These are phyloP conservation scores for Anthonomus grandis DNA, from an alignment of 1,140 invertebrate species.

Conservation along the genomic window DNA sequence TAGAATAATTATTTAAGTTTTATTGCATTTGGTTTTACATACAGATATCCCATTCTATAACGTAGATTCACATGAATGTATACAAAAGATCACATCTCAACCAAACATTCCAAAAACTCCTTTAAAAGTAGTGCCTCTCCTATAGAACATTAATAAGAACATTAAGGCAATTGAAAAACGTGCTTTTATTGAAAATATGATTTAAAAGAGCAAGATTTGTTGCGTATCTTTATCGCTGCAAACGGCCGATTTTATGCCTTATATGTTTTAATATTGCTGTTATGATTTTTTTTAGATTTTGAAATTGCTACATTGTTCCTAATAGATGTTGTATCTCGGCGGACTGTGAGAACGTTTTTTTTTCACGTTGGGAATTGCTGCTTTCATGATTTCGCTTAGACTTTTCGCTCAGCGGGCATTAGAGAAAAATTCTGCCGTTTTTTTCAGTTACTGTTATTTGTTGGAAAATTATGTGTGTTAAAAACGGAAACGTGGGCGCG, in stretches of 20 bases:
- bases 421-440: background rate
- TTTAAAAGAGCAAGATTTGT: conserved; percentile 9
- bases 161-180: conserved; percentile 15
- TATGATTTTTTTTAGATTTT: background rate
- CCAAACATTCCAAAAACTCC: conserved; percentile 6
- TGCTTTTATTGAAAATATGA: conserved; percentile 21
- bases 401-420: background rate
- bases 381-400: background rate
- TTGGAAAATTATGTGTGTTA: too few relatives aligned
- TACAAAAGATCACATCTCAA: background rate
- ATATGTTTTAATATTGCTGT: conserved; percentile 8
- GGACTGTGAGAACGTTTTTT: background rate
- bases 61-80: too few relatives aligned
- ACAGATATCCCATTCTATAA: too few relatives aligned
- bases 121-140: background rate
- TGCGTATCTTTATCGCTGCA: conserved; percentile 8
- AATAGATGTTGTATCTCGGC: conserved; percentile 1
- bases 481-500: too few relatives aligned
- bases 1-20: too few relatives aligned
- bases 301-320: conserved; percentile 9
- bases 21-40: background rate
- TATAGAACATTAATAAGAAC: background rate
- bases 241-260: conserved; percentile 14
- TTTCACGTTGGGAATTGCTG: background rate
- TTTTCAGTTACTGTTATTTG: too few relatives aligned